A percentile compares a stretch with the other conserved stretches of the same genome.
phyloP scores from a whole-genome alignment of 2,113 vertebrate genomes.

The Phalacrocorax brasilianus region DNA sequence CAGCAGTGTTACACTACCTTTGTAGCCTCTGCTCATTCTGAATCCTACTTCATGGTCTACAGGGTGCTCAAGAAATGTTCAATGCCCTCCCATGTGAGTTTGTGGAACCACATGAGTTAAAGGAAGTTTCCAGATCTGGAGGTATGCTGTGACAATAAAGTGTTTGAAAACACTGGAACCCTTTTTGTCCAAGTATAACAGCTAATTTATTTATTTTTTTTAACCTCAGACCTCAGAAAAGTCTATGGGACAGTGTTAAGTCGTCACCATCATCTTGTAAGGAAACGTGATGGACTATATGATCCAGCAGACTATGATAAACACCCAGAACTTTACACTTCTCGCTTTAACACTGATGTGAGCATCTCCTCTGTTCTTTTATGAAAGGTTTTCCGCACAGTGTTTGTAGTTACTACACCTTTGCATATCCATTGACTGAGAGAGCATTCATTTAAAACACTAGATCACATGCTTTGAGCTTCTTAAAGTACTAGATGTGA shows the following conservation, averaged over 20 bases:
- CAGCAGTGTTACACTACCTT: neutral
- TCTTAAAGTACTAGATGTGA: neutral
- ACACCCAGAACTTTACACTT: constrained; percentile 90
- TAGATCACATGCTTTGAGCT: neutral
- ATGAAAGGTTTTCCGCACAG: neutral
- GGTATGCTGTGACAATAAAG: constrained; percentile 68
- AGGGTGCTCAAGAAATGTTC: constrained; percentile 96
- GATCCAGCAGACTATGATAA: constrained; percentile 91
- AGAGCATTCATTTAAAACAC: neutral
- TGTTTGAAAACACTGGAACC: neutral
- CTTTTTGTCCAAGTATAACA: neutral
- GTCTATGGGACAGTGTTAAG: constrained; percentile 95
- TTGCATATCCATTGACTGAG: neutral
- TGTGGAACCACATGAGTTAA: constrained; percentile 93
- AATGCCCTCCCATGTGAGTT: constrained; percentile 93
- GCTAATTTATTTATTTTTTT: neutral
- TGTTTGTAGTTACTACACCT: neutral
- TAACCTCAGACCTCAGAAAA: constrained; percentile 85
- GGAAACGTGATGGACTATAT: constrained; percentile 88
- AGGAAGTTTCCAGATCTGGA: constrained; percentile 87
- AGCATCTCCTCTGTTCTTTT: constrained; percentile 63
- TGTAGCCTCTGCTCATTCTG: neutral
- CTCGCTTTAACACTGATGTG: constrained; percentile 90
- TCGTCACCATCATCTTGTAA: constrained; percentile 93
- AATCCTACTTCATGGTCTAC: neutral